These are phyloP conservation scores for Sebastes nivosus DNA, from an alignment of 2,797 vertebrate species.

Conservation along the genomic window DNA sequence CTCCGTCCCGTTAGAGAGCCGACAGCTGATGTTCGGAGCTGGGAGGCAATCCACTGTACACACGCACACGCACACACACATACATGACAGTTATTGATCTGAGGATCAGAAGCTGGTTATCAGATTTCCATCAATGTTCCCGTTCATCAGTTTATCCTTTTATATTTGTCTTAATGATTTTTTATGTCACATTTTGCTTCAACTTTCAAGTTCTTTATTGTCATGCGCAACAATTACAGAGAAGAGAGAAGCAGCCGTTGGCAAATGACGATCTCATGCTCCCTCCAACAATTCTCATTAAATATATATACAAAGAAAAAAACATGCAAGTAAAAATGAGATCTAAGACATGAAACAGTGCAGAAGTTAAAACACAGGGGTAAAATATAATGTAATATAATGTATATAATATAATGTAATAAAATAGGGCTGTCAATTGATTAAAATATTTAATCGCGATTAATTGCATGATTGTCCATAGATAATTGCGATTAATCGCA, in stretches of 20 bases:
- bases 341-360: background rate
- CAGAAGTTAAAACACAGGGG: background rate
- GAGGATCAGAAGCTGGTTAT: background rate
- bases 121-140: background rate
- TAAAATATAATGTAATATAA: background rate
- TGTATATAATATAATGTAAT: too few species aligned
- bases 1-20: constrained; percentile 86
- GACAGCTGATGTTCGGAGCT: constrained; percentile 93
- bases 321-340: background rate
- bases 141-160: background rate
- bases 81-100: background rate
- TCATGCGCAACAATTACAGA: background rate
- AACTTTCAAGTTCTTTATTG: background rate
- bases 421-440: too few species aligned
- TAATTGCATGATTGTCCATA: too few species aligned
- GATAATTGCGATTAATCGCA: too few species aligned
- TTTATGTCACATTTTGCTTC: background rate
- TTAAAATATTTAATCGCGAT: too few species aligned
- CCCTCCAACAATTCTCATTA: background rate
- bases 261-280: background rate
- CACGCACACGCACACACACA: background rate
- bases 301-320: background rate
- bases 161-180: background rate
- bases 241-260: background rate
- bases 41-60: constrained; percentile 84